Evolutionary conservation across 2,797 vertebrate species (phyloP), one percentile per base, ranked within the genome.

Genomic region (Carapus acus): DNA sequence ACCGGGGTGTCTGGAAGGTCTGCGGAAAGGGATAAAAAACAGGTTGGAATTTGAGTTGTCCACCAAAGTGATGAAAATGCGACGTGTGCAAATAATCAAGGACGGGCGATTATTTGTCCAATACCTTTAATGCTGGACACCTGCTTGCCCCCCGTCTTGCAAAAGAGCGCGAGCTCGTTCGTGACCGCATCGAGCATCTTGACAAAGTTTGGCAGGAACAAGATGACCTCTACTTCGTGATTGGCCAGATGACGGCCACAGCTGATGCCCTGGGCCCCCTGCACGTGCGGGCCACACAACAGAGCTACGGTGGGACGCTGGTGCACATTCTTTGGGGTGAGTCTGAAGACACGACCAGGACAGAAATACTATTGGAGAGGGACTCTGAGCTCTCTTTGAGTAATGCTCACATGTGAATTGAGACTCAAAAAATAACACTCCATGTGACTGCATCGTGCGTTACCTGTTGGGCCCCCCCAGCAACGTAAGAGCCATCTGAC

Each of bases 191-290:
- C 96, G 13, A 97, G 88, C 95, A 96, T 96, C 87, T 97, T 99
- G 57, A 97, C 93, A 46, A 97, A 98, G 72, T 97, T 97, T 43
- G 96, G 96, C 24, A 99, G 88, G 71, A 97, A 97, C 45, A 98
- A 88, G 65, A 98, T 87, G 54, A 97, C 88, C 3, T 98, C 93
- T 16, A 97, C 96, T 2, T 98, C 95, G 0, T 98, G 96, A 78
- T 99, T 99, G 78, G 95, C 92, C 63, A 99, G 88, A 75, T 99
- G 96, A 17, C 95, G 91, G 0, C 94, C 95, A 1, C 95, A 98
- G 81, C 94, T 96, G 84, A 98, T 96, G 15, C 96, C 96, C 81
- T 98, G 96, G n/a, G 96, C 93, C 8, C 96, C 96, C 73, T 98
- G 95, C 45, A 96, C 90, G 0, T 98, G 96, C 9, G 96, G 94